Evolutionary conservation across 2,888 invertebrate genomes (phyloP).

Genomic region (Lycia hirtaria): DNA sequence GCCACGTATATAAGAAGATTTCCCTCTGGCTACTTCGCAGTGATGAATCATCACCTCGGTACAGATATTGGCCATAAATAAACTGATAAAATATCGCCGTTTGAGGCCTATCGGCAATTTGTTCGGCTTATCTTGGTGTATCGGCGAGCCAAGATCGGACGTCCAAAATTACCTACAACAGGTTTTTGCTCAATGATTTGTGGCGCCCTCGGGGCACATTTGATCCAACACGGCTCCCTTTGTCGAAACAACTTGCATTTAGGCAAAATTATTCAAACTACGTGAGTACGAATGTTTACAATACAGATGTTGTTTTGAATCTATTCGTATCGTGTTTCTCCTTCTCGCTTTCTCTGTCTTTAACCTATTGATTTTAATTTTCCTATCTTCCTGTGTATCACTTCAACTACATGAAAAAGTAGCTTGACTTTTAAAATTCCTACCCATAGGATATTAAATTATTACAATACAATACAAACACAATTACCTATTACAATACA

Average conservation of each 20-base stretch:
- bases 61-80: constrained; percentile 73
- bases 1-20: constrained; percentile 20
- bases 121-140: constrained; percentile 68
- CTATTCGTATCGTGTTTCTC: constrained; percentile 17
- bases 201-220: constrained; percentile 75
- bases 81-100: constrained; percentile 76
- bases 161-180: constrained; percentile 78
- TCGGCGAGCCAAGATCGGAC: constrained; percentile 61
- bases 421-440: too few relatives aligned
- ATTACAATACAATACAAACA: too few relatives aligned
- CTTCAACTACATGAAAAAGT: neutral
- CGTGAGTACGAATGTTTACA: constrained; percentile 45
- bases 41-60: constrained; percentile 50
- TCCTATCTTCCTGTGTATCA: neutral
- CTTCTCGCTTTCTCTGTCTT: neutral
- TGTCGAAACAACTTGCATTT: constrained; percentile 74
- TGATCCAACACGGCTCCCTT: constrained; percentile 76
- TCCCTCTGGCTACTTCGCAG: constrained; percentile 26
- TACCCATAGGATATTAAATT: too few relatives aligned
- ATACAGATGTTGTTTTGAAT: constrained; percentile 30
- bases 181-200: constrained; percentile 83
- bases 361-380: neutral
- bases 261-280: constrained; percentile 70
- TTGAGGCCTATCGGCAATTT: constrained; percentile 80
- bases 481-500: too few relatives aligned